A percentile compares a stretch with the other conserved stretches of the same genome.
These are phyloP conservation scores for Chelonus formosanus DNA, from an alignment of 2,888 invertebrate species.

Conservation along the genomic window DNA sequence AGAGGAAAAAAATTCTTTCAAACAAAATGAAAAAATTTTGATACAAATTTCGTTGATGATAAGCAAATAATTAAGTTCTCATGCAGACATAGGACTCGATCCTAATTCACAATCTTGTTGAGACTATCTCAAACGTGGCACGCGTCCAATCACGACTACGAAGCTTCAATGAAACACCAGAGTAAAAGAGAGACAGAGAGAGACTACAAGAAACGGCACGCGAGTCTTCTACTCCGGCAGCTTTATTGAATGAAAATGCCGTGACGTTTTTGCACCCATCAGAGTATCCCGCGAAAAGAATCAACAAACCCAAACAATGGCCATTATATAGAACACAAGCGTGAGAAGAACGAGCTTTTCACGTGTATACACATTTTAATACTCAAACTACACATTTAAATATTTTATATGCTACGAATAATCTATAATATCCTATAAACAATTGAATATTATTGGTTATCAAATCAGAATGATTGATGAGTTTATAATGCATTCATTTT, in stretches of 20 bases:
- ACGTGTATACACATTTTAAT: constrained; percentile 18
- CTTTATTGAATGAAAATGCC: constrained; percentile 61
- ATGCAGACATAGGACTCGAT: constrained; percentile 17
- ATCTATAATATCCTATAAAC: too few species aligned
- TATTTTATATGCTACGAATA: background rate
- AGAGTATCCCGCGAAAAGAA: constrained; percentile 47
- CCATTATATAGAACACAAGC: constrained; percentile 55
- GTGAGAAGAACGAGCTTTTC: constrained; percentile 32
- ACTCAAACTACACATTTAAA: constrained; percentile 13
- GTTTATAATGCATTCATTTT: too few species aligned
- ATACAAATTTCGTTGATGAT: too few species aligned
- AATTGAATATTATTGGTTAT: too few species aligned
- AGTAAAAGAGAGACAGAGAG: background rate
- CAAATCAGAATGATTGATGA: too few species aligned
- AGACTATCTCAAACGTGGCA: constrained; percentile 35
- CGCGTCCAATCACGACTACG: constrained; percentile 36
- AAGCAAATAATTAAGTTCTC: background rate
- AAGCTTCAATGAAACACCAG: constrained; percentile 38
- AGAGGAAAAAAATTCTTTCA: background rate
- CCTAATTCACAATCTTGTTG: constrained; percentile 30
- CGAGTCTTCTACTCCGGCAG: constrained; percentile 27
- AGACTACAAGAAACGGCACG: constrained; percentile 20
- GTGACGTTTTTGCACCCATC: constrained; percentile 53
- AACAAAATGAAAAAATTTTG: too few species aligned
- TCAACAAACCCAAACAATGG: constrained; percentile 53